Percentiles rank a stretch among this genome's conserved stretches.
Evolutionary conservation across 2,113 vertebrate genomes (phyloP).

Genomic region (Ranitomeya variabilis): DNA sequence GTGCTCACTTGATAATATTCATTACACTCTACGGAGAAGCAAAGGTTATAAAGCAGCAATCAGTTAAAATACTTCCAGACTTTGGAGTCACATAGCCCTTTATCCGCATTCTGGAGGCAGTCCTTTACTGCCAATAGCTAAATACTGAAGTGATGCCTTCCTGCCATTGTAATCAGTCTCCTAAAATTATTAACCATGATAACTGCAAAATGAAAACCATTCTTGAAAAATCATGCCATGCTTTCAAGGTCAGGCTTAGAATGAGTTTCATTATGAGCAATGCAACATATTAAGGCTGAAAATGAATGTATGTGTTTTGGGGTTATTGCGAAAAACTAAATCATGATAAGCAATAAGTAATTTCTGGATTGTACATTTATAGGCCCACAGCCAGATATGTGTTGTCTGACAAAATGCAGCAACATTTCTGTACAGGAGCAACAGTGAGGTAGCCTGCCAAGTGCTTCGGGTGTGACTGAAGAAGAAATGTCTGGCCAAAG

Average conservation of each 20-base stretch:
- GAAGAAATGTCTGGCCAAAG: constrained; percentile 33
- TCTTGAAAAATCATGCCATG: constrained; percentile 3
- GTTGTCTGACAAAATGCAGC: constrained; percentile 34
- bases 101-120: constrained; percentile 29
- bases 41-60: constrained; percentile 52
- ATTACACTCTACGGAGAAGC: constrained; percentile 47
- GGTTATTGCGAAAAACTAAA: not conserved
- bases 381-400: constrained; percentile 14
- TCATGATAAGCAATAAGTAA: constrained; percentile 8
- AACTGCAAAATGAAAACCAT: constrained; percentile 9
- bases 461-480: constrained; percentile 24
- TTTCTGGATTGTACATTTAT: not conserved
- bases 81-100: constrained; percentile 24
- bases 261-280: not conserved
- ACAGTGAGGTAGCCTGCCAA: constrained; percentile 16
- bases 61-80: constrained; percentile 57
- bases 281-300: not conserved
- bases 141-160: constrained; percentile 26
- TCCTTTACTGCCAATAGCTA: not conserved
- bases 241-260: not conserved
- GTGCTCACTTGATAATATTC: constrained; percentile 53
- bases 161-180: constrained; percentile 33
- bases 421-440: constrained; percentile 24
- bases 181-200: constrained; percentile 28
- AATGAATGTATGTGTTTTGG: not conserved